phyloP scores from a whole-genome alignment of 2,888 invertebrate species.

The Orthosia incerta region DNA sequence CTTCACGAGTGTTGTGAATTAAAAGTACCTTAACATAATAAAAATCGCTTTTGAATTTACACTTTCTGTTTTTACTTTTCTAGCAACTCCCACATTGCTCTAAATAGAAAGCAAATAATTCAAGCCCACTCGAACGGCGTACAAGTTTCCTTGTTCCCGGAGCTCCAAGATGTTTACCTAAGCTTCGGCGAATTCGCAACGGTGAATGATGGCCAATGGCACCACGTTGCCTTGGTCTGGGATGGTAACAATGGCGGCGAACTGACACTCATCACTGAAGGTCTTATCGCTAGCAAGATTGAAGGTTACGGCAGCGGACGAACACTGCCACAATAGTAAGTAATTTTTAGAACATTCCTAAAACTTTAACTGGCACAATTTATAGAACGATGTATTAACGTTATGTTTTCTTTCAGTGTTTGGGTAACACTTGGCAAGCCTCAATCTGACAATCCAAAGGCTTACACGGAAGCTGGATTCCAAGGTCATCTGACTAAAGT shows the following conservation, averaged over 20 bases:
- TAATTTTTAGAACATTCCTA: no score
- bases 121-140: slow-evolving; percentile 98
- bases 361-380: no score
- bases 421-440: slow-evolving; percentile 98
- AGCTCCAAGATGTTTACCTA: slow-evolving; percentile 96
- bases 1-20: neutral
- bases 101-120: slow-evolving; percentile 94
- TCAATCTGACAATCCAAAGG: slow-evolving; percentile 94
- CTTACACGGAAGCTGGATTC: slow-evolving; percentile 97
- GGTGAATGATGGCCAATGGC: slow-evolving; percentile 99
- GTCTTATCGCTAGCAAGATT: slow-evolving; percentile 97
- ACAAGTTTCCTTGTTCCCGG: slow-evolving; percentile 96
- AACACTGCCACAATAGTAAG: slow-evolving; percentile 95
- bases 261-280: slow-evolving; percentile 98
- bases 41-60: neutral
- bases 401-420: slow-evolving; percentile 90
- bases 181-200: slow-evolving; percentile 98
- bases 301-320: slow-evolving; percentile 97
- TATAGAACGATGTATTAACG: neutral
- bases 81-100: slow-evolving; percentile 95
- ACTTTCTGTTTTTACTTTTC: slow-evolving; percentile 61
- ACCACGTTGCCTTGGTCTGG: slow-evolving; percentile 98
- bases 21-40: neutral
- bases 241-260: slow-evolving; percentile 96
- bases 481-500: slow-evolving; percentile 98